Evolutionary conservation across 2,797 vertebrate species (phyloP), one percentile per base, ranked within the genome.

Genomic region (Pempheris klunzingeri): DNA sequence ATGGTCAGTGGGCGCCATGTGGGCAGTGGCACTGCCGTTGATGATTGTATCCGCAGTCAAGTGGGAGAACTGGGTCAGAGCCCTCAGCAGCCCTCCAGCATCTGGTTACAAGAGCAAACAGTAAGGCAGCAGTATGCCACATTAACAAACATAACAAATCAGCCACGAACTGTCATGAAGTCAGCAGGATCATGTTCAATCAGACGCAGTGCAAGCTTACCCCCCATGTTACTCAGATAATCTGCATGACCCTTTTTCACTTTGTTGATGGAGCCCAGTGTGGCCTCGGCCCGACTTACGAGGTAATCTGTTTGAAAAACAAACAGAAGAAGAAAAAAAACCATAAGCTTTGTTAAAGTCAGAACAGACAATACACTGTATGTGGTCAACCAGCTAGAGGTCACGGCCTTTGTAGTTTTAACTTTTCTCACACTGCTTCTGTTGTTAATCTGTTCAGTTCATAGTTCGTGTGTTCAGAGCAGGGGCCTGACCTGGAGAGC

Each of bases 21-120:
- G 97, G 7, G 98, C 95, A 0, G 97, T 99, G 62, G 98, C 97
- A 0, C 97, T 95, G 78, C 97, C 98, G 0, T 98, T 97, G 55
- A 97, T 60, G 1, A 99, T 98, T 55, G 98, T 95, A 83, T 99
- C 98, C 0, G 97, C 96, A 0, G 94, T 80, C 82, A 98, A 92
- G 87, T 99, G 97, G 2, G 97, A 95, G 34, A 99, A 99, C 74
- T 96, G 96, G 47, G 97, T 95, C 90, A 99, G 89, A 30, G 97
- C 95, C 13, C 95, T 95, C 83, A 99, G 94, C 83, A 99, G 93
- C 13, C 89, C 86, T 0, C 95, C 94, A 15, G 96, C 96, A 44
- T 99, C 98, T 99, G 87, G 73, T 86, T 63, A 78, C 74, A 82
- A 65, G 57, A 69, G 60, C 55, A 77, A 24, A 81, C 65, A 67